These are phyloP conservation scores for Grammatotria lemairii DNA, from an alignment of 2,113 vertebrate species.

Conservation along the genomic window DNA sequence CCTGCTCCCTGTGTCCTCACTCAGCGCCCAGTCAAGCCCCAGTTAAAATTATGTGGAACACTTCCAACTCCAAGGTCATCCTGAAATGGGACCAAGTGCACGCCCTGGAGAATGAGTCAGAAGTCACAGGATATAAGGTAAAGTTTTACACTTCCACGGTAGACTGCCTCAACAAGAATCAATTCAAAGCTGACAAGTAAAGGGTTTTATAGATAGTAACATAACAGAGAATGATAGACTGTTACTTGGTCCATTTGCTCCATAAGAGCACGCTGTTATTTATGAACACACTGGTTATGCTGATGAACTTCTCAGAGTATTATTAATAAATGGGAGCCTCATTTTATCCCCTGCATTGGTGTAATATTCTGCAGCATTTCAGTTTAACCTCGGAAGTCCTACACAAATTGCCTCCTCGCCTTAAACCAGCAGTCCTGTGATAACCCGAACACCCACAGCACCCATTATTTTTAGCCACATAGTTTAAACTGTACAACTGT, in stretches of 20 bases:
- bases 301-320: neutral
- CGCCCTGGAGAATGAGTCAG: slow-evolving; percentile 92
- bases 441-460: neutral
- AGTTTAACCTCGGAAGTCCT: neutral
- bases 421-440: neutral
- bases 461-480: neutral
- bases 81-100: slow-evolving; percentile 95
- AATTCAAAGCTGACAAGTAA: neutral
- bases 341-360: neutral
- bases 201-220: neutral
- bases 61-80: slow-evolving; percentile 92
- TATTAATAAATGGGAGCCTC: neutral
- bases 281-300: neutral
- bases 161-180: neutral
- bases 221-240: neutral
- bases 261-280: neutral
- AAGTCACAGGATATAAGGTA: slow-evolving; percentile 97
- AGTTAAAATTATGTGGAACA: slow-evolving; percentile 90
- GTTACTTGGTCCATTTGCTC: neutral
- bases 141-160: neutral
- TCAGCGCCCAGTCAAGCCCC: slow-evolving; percentile 92
- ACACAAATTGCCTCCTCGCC: neutral
- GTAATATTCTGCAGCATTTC: neutral
- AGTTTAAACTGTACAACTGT: neutral
- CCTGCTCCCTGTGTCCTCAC: neutral